Evolutionary conservation across 1,140 invertebrate species (phyloP), one percentile per base, ranked within the genome.

Genomic region (Drosophila quadrilineata): DNA sequence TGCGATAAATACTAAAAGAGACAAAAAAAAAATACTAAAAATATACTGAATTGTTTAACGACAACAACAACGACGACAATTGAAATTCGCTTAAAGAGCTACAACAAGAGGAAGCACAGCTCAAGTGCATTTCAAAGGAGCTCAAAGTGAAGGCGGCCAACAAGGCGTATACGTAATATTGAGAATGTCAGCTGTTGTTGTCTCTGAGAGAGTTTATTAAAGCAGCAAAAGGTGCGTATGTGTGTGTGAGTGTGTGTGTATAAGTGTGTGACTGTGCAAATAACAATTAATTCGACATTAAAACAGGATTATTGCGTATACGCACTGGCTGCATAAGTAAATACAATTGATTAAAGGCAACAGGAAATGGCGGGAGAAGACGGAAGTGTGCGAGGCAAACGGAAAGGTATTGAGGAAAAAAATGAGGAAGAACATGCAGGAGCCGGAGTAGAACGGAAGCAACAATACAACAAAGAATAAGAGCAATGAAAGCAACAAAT

Each of bases 181-280:
- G 31, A 24, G 26, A 24, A 21, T 9, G 28, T 24, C 28, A 26
- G 40, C 46, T 36, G n/a, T 5, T 28, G 12, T 35, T 17, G 9
- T 17, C 60, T 24, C 52, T 33, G 1, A 33, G 56, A 50, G 43
- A 58, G 54, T 66, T 56, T 59, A 66, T 66, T 59, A 66, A 66
- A 66, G 22, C 19, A 28, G n/a, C n/a, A n/a, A n/a, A 9, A 31
- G 17, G 41, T 36, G 46, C 28, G 14, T 2, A 40, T 24, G 58
- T 22, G 52, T 12, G 26, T 4, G 38, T 6, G 36, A 28, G 41
- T 12, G 29, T 12, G 21, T n/a, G 22, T 14, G 21, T 35, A 14
- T 38, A 10, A 22, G 26, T 43, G 38, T 38, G 52, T 50, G 60
- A 50, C 22, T 14, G 22, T 24, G 35, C 4, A 26, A 49, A 49